Conservation (phyloP, 2,797 vertebrate species). For the Synanceia verrucosa region DNA sequence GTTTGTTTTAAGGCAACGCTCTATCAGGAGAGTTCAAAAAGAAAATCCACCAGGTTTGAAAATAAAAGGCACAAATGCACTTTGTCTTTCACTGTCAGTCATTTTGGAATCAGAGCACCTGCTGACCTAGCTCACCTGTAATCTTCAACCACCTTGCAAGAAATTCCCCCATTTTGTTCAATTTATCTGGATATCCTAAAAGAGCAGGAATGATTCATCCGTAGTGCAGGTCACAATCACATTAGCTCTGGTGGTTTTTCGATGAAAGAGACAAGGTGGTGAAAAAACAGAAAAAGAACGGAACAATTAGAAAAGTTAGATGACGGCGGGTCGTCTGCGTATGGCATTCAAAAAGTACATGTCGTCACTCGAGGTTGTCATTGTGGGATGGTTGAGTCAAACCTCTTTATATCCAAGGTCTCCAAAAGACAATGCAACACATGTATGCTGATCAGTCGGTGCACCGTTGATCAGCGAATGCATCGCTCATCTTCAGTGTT, state of each 20-base stretch:
- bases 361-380: conserved; percentile 53
- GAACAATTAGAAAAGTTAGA: conserved; percentile 41
- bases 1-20: conserved; percentile 96
- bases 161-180: conserved; percentile 42
- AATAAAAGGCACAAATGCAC: conserved; percentile 91
- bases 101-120: conserved; percentile 73
- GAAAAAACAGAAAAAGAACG: conserved; percentile 49
- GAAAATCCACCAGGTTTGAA: conserved; percentile 83
- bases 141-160: conserved; percentile 21
- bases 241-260: conserved; percentile 57
- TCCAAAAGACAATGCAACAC: conserved; percentile 41
- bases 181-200: conserved; percentile 42
- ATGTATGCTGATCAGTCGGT: conserved; percentile 33
- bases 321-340: conserved; percentile 16
- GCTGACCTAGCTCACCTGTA: conserved; percentile 41
- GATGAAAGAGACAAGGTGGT: conserved; percentile 44
- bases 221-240: conserved; percentile 66
- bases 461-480: conserved; percentile 37
- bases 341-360: conserved; percentile 42
- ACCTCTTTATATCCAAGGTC: conserved; percentile 32
- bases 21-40: conserved; percentile 84
- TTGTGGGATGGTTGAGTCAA: conserved; percentile 14
- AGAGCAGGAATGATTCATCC: conserved; percentile 62
- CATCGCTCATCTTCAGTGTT: conserved; percentile 55
- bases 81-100: conserved; percentile 82